These are phyloP conservation scores for Melanostoma mellinum DNA, from an alignment of 2,888 invertebrate genomes.

Conservation along the genomic window DNA sequence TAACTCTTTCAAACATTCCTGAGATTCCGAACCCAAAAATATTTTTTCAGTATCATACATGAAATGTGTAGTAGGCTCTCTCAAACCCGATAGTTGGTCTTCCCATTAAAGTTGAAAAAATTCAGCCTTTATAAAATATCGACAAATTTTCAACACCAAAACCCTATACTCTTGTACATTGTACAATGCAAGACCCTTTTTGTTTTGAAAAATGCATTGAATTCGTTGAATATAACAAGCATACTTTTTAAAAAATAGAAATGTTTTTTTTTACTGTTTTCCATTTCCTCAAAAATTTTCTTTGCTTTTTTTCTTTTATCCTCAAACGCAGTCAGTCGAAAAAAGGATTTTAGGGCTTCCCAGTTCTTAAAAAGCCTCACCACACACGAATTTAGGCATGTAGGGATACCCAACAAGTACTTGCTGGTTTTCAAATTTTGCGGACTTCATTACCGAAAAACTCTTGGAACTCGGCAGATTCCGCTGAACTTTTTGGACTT, in stretches of 20 bases:
- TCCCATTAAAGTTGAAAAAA: no score
- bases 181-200: conserved; percentile 20
- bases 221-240: no score
- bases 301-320: conserved; percentile 18
- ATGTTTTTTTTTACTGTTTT: conserved; percentile 6
- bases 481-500: conserved; percentile 26
- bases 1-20: no score
- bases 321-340: conserved; percentile 11
- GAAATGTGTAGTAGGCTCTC: no score
- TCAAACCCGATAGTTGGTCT: no score
- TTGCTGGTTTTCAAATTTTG: background rate
- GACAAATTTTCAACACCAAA: no score
- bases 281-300: conserved; percentile 5
- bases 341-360: conserved; percentile 3
- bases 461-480: conserved; percentile 17
- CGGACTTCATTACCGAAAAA: conserved; percentile 1
- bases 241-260: background rate
- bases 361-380: conserved; percentile 15
- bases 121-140: no score
- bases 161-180: background rate
- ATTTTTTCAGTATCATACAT: no score
- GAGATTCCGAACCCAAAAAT: no score
- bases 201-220: conserved; percentile 22
- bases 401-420: background rate
- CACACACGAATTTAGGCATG: background rate